Percentiles rank a stretch among this genome's conserved stretches.
Conservation (phyloP, 2,797 vertebrate species). For the Myotis daubentonii region DNA sequence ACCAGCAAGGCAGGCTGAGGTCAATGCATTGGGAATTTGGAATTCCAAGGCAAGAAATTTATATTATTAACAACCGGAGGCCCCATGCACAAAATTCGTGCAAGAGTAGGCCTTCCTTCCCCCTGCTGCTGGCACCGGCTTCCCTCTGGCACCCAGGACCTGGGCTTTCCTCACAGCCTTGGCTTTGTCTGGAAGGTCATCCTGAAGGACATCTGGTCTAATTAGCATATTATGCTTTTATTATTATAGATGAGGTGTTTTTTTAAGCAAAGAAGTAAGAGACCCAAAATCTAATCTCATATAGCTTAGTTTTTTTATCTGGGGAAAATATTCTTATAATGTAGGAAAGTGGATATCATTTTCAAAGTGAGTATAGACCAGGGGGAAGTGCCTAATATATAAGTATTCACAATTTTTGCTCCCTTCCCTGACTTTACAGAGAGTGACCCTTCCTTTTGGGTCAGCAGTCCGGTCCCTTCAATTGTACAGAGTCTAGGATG, state of each 20-base stretch:
- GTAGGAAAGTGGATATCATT: neutral
- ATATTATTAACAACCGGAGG: neutral
- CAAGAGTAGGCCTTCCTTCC: too few species aligned
- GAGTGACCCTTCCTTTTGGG: neutral
- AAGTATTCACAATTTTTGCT: neutral
- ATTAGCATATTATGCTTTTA: too few species aligned
- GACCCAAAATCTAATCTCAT: neutral
- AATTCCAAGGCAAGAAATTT: neutral
- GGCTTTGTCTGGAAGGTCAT: too few species aligned
- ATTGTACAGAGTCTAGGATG: neutral
- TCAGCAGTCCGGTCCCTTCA: neutral
- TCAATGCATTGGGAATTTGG: neutral
- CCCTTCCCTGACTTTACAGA: neutral
- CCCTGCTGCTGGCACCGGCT: too few species aligned
- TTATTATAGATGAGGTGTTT: too few species aligned
- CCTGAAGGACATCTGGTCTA: too few species aligned
- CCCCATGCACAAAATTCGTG: too few species aligned
- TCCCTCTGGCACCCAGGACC: too few species aligned
- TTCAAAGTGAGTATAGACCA: neutral
- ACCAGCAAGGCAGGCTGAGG: neutral
- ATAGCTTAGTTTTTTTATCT: constrained; percentile 27
- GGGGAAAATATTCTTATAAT: constrained; percentile 30
- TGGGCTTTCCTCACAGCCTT: too few species aligned
- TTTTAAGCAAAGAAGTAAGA: neutral
- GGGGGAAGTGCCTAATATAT: neutral